These are phyloP conservation scores for Myocastor coypus DNA, from an alignment of 2,113 vertebrate species.

Conservation along the genomic window DNA sequence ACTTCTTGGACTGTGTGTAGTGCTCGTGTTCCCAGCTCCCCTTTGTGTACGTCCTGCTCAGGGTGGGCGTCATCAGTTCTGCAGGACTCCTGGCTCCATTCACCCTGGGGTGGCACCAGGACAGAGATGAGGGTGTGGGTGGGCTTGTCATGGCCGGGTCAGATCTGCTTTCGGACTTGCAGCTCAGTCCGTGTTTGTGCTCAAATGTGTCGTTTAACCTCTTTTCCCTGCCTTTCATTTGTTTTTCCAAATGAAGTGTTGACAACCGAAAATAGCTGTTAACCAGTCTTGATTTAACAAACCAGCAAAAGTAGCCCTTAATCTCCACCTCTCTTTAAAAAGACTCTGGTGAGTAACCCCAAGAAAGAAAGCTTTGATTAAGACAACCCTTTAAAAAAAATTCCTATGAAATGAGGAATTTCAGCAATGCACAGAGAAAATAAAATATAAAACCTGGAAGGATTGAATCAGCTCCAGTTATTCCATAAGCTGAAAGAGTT, in stretches of 20 bases:
- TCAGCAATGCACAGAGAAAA: background rate
- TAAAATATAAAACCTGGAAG: background rate
- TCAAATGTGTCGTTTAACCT: background rate
- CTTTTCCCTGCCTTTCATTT: background rate
- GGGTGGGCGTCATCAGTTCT: background rate
- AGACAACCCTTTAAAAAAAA: background rate
- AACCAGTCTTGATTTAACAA: background rate
- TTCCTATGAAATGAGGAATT: background rate
- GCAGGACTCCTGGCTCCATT: background rate
- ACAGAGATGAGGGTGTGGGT: background rate
- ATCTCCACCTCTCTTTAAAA: background rate
- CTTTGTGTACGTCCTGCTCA: rapidly evolving
- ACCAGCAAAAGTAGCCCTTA: background rate
- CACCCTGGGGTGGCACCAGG: too few relatives aligned
- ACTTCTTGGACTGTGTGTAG: background rate
- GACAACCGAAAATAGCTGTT: background rate
- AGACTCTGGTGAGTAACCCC: background rate
- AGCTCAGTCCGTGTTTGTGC: background rate
- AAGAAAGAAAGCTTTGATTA: background rate
- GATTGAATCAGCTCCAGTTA: background rate
- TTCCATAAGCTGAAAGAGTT: background rate
- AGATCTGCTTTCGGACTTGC: background rate
- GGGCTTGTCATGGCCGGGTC: rapidly evolving
- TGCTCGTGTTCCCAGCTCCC: background rate
- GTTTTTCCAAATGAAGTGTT: background rate